Conservation (phyloP, 2,888 invertebrate genomes). For the Molanna angustata region DNA sequence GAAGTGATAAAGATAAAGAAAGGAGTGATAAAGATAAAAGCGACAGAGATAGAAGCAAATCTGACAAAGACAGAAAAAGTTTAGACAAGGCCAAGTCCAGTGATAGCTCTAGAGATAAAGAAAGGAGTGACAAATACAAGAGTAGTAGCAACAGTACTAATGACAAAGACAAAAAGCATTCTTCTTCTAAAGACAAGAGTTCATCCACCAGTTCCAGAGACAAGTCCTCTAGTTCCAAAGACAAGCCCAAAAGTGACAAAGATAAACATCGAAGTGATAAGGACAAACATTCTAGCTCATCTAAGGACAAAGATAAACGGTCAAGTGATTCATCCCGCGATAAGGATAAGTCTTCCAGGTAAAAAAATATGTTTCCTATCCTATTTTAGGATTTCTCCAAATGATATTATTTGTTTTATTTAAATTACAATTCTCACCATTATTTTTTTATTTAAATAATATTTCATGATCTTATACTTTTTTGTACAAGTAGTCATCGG, state of each 20-base stretch:
- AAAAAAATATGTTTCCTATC: not conserved
- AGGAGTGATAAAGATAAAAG: conserved; percentile 40
- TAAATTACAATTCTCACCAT: not conserved
- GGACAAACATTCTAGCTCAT: conserved; percentile 38
- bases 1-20: conserved; percentile 47
- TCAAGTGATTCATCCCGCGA: conserved; percentile 23
- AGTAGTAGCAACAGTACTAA: conserved; percentile 41
- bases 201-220: conserved; percentile 46
- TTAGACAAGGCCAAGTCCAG: conserved; percentile 36
- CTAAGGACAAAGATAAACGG: conserved; percentile 19
- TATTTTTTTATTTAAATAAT: not conserved
- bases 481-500: too few relatives aligned
- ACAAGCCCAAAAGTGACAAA: conserved; percentile 46
- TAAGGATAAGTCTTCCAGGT: conserved; percentile 20
- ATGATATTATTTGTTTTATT: not conserved
- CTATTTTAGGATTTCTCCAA: not conserved
- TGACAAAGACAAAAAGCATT: conserved; percentile 42
- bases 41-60: conserved; percentile 42
- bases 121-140: conserved; percentile 39
- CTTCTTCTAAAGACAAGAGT: conserved; percentile 45
- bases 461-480: too few relatives aligned
- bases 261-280: conserved; percentile 51
- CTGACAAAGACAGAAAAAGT: conserved; percentile 47
- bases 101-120: conserved; percentile 41
- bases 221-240: conserved; percentile 43